Base-by-base conservation (phyloP, 2,888 invertebrate genomes). In the Timandra comae region DNA sequence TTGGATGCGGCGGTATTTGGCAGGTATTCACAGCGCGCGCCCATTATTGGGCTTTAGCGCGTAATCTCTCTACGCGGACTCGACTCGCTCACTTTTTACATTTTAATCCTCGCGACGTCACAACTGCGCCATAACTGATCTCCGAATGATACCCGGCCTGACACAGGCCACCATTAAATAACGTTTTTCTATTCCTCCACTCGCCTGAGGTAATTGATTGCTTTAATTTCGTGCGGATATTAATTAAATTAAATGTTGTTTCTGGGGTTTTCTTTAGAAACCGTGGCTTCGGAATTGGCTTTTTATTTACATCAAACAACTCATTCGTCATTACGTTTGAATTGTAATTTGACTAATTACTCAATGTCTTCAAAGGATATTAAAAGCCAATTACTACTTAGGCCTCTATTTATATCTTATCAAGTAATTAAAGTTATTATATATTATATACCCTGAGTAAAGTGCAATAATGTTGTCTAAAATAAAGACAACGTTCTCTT, bases 21-120 rank as follows among this genome's bases (percentile, higher is more conserved):
- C 49, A 52, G 55, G 52, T 56, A 53, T 52, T 38, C 52, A 46
- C 52, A 45, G 46, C 41, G 39, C 49, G 29, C 5, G 24, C 24
- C 24, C 24, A 52, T 58, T 57, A 63, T 49, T 50, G 60, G 48
- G 45, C 40, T 49, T 55, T 49, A 49, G 48, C 43, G 42, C 40
- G 51, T 56, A 60, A 62, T 54, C 55, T 49, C 51, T 50, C 45
- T 35, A 49, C 38, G 35, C 38, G 1, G 29, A 30, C 33, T 30
- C 41, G 35, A 33, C 16, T 29, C 22, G 34, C 33, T 34, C 27
- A 33, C 41, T 49, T 46, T 56, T 56, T 52, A 53, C 47, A 47
- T 49, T 54, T 51, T 56, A 56, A 60, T 53, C 52, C 48, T 12
- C 35, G 21, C 30, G 29, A 16, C 31, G 29, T 30, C 20, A 25